Evolutionary conservation across 1,140 invertebrate species (phyloP).

Genomic region (Glossosoma conforme): DNA sequence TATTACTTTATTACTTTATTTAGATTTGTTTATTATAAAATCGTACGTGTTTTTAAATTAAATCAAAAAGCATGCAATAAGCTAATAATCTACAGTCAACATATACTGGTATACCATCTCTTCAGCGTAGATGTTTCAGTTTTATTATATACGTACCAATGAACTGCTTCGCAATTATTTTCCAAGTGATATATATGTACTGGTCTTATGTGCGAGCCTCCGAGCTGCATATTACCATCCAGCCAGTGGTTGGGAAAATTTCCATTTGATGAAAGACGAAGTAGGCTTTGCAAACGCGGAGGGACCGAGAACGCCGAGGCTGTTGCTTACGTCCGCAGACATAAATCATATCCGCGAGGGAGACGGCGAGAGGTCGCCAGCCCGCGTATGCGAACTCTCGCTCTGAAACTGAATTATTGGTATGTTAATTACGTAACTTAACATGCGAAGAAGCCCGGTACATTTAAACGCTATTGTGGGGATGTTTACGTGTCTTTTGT

Average conservation of each 20-base stretch:
- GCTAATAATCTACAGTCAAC: no score
- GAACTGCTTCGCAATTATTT: no score
- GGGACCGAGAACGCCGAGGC: constrained; percentile 2
- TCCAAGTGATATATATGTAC: no score
- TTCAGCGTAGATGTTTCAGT: no score
- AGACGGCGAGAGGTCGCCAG: constrained; percentile 5
- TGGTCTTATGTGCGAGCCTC: no score
- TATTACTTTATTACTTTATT: no score
- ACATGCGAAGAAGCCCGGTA: constrained; percentile 20
- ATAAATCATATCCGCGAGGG: constrained; percentile 28
- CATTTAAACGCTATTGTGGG: constrained; percentile 12
- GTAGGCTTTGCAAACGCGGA: neutral
- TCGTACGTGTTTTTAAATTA: no score
- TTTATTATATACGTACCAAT: no score
- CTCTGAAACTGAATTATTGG: constrained; percentile 28
- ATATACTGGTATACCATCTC: no score
- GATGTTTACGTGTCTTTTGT: neutral
- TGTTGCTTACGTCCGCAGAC: constrained; percentile 26
- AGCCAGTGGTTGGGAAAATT: neutral
- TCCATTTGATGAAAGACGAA: constrained; percentile 2
- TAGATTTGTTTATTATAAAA: no score
- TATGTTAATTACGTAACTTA: constrained; percentile 31
- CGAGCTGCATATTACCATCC: no score
- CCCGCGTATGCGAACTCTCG: constrained; percentile 4
- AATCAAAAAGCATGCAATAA: no score